These are phyloP conservation scores for Scatophagus argus DNA, from an alignment of 2,113 vertebrate genomes.

Conservation along the genomic window DNA sequence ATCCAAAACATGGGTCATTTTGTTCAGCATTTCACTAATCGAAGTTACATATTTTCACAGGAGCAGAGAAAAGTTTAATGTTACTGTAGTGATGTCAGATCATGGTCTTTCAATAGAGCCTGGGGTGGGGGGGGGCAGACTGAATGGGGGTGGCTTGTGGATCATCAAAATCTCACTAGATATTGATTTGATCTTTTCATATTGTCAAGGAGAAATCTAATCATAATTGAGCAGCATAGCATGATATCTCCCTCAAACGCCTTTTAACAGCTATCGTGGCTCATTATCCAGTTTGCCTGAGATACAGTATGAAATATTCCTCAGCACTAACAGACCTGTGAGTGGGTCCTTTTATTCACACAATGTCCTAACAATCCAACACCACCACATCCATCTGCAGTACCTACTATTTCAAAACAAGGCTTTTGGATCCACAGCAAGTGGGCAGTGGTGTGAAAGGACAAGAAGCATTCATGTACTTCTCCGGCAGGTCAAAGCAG, in stretches of 20 bases:
- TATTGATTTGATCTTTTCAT: slow-evolving; percentile 85
- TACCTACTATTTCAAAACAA: slow-evolving; percentile 30
- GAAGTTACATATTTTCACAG: slow-evolving; percentile 70
- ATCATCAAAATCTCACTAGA: slow-evolving; percentile 83
- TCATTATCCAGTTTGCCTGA: slow-evolving; percentile 71
- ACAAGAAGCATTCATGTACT: slow-evolving; percentile 54
- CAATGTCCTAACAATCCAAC: slow-evolving; percentile 44
- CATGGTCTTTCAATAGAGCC: slow-evolving; percentile 67
- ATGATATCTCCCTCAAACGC: slow-evolving; percentile 78
- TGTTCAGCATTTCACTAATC: slow-evolving; percentile 64
- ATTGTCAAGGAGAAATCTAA: slow-evolving; percentile 82
- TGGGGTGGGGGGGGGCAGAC: slow-evolving; percentile 39
- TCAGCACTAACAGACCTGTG: slow-evolving; percentile 39
- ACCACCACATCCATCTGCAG: slow-evolving; percentile 11
- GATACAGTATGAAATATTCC: slow-evolving; percentile 32
- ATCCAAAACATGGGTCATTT: slow-evolving; percentile 63
- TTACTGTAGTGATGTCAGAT: slow-evolving; percentile 65
- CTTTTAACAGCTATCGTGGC: slow-evolving; percentile 69
- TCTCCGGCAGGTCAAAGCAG: slow-evolving; percentile 59
- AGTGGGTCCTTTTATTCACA: slow-evolving; percentile 53
- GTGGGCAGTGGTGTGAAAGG: slow-evolving; percentile 25
- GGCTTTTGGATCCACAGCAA: slow-evolving; percentile 24
- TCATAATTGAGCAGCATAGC: slow-evolving; percentile 79
- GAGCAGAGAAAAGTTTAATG: slow-evolving; percentile 49
- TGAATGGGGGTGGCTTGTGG: slow-evolving; percentile 57